Evolutionary conservation across 2,888 invertebrate genomes (phyloP), one percentile per base, ranked within the genome.

Genomic region (Euphydryas editha): DNA sequence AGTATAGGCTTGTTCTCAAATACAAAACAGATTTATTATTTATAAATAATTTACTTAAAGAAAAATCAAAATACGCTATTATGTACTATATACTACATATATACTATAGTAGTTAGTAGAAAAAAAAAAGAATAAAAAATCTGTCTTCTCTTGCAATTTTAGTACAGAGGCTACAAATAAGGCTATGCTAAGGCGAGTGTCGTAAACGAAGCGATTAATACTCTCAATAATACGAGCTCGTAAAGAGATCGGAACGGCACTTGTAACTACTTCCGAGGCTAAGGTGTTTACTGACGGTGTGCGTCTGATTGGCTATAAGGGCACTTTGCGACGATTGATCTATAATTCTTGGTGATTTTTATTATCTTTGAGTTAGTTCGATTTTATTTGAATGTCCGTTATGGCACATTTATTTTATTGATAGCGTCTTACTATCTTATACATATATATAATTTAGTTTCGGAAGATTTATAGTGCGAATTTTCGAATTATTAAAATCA

Each of bases 201-300:
- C 87, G 81, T 86, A 86, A 86, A 86, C 78, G 85, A 79, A 71
- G 73, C 81, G 78, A 81, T 83, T 85, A 83, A 86, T 81, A 63
- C 56, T 62, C 58, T 58, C 67, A 60, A 68, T 70, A 68, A 72
- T 79, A 76, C 74, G 71, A 70, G 74, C 64, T 81, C 82, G 81
- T 85, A 82, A 83, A 81, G 61, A 73, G 55, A 46, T 65, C 65
- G 69, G 71, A 75, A 72, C 65, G 73, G 62, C 72, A 65, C 69
- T 69, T 69, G 72, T 72, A 63, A 71, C 71, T 65, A 71, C 71
- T 76, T 79, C 77, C 74, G 64, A 56, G 39, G 70, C 55, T 62
- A 67, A 77, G 77, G 75, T 75, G 75, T 74, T 73, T 73, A 72
- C 69, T 67, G 68, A 71, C 73, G 69, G 63, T 66, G 60, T 54